Conservation (phyloP, 2,113 vertebrate genomes). For the Conger conger region DNA sequence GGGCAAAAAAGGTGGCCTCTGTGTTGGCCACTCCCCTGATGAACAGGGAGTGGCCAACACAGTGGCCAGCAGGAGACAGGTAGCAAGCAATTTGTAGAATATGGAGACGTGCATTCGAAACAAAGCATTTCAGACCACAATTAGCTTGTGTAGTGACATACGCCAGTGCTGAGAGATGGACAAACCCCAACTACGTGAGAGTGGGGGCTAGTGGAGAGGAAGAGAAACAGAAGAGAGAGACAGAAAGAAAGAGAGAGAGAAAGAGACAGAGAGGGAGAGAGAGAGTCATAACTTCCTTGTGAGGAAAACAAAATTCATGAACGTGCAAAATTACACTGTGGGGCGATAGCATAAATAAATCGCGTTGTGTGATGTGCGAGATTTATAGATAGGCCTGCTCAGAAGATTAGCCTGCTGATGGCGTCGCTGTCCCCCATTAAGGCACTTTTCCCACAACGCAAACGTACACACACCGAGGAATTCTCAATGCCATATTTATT, state of each 20-base stretch:
- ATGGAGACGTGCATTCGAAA: too few species aligned
- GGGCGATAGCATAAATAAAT: background rate
- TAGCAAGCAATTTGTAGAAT: too few species aligned
- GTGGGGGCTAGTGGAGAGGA: too few species aligned
- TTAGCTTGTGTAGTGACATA: too few species aligned
- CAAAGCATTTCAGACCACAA: too few species aligned
- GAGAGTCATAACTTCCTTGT: background rate
- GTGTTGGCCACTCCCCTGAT: too few species aligned
- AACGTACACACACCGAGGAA: background rate
- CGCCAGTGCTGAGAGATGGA: background rate
- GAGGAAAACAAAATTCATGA: background rate
- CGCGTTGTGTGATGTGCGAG: background rate
- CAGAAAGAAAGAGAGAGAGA: background rate
- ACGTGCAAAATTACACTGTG: constrained; percentile 12
- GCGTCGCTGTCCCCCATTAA: background rate
- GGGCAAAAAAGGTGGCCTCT: too few species aligned
- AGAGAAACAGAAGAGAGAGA: background rate
- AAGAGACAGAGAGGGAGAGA: background rate
- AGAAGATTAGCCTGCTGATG: constrained; percentile 18
- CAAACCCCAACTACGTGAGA: background rate
- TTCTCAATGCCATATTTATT: background rate
- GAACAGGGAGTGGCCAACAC: too few species aligned
- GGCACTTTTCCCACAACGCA: background rate
- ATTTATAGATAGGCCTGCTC: background rate
- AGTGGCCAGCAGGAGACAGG: too few species aligned